These are phyloP conservation scores for Bubo bubo DNA, from an alignment of 2,113 vertebrate species.

Conservation along the genomic window DNA sequence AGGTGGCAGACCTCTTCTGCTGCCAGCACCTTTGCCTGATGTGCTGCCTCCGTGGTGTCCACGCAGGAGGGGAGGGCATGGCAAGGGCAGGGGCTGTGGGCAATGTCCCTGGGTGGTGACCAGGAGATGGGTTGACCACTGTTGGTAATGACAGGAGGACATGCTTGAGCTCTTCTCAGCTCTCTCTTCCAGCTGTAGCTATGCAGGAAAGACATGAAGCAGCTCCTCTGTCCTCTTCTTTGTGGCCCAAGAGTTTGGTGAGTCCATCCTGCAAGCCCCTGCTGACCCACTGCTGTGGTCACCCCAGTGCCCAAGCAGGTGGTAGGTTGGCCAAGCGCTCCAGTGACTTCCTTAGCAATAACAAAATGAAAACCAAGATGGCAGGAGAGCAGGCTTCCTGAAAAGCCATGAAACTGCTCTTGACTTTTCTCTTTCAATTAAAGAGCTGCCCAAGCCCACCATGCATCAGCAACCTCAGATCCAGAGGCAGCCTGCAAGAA, in stretches of 20 bases:
- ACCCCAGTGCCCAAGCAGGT: background rate
- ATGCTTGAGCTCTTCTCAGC: background rate
- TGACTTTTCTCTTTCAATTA: background rate
- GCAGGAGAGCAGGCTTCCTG: background rate
- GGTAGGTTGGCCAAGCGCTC: accelerated
- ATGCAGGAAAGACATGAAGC: background rate
- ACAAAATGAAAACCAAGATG: background rate
- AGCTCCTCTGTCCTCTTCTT: background rate
- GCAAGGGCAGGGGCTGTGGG: background rate
- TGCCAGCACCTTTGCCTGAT: background rate
- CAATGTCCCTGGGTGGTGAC: accelerated
- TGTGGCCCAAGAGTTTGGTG: background rate
- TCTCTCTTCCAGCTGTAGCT: background rate
- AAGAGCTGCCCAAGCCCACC: background rate
- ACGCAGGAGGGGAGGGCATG: accelerated
- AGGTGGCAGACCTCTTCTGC: background rate
- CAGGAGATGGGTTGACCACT: background rate
- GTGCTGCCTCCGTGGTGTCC: background rate
- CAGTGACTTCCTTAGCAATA: background rate
- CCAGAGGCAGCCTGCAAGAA: background rate
- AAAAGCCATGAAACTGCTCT: background rate
- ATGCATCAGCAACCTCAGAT: background rate
- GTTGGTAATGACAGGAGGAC: background rate
- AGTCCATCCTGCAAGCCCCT: background rate
- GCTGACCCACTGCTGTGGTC: accelerated